Conservation (phyloP, 2,797 vertebrate species). For the Microcaecilia unicolor region DNA sequence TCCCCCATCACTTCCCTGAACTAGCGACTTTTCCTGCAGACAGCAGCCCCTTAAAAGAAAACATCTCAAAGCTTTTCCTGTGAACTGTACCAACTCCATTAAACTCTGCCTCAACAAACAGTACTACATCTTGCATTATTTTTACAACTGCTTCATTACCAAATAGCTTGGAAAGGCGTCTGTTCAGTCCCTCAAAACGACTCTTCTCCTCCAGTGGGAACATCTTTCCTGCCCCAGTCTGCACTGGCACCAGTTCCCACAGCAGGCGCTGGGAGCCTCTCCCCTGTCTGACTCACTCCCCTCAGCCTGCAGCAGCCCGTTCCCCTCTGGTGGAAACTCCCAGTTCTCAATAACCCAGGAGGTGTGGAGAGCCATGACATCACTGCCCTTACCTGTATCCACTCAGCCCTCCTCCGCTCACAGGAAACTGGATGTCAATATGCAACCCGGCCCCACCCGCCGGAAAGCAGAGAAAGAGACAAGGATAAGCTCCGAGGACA, state of each 20-base stretch:
- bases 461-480: slow-evolving; percentile 3
- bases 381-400: neutral
- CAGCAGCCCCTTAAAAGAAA: too few relatives aligned
- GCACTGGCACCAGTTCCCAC: neutral
- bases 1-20: too few relatives aligned
- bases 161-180: neutral
- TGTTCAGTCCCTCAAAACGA: neutral
- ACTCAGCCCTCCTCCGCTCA: neutral
- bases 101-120: neutral
- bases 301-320: too few relatives aligned
- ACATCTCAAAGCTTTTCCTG: neutral
- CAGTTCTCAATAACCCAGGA: neutral
- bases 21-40: too few relatives aligned
- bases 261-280: neutral
- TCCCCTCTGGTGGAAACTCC: too few relatives aligned
- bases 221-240: neutral
- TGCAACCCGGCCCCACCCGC: neutral
- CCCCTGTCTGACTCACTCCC: too few relatives aligned
- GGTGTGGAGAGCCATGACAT: neutral
- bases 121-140: too few relatives aligned
- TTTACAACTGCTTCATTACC: neutral
- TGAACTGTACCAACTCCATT: neutral
- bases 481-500: too few relatives aligned
- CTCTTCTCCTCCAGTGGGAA: neutral
- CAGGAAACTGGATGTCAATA: slow-evolving; percentile 5